Evolutionary conservation across 2,797 vertebrate genomes (phyloP), one percentile per base, ranked within the genome.

Genomic region (Xenentodon cancila): DNA sequence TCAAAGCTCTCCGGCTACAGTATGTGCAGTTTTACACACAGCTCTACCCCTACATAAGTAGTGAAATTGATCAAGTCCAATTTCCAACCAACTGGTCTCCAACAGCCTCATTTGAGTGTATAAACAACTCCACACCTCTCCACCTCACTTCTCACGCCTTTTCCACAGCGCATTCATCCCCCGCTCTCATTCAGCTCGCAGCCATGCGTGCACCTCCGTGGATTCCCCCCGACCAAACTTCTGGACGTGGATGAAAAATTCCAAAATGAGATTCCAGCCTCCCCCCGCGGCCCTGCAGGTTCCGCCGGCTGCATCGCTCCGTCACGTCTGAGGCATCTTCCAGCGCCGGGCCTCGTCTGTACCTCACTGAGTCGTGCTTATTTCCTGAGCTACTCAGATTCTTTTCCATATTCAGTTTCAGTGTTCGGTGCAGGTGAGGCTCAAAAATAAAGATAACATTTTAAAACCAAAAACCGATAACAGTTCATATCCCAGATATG

Each of bases 121-220:
- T 88, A 89, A 86, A 88, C 87, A 90, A 84, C 81, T 85, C 80
- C 78, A 82, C 83, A 81, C 77, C 61, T 79, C 85, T 85, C 77
- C 79, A 85, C 69, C 77, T 83, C 84, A 63, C 43, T 82, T 84
- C 82, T 69, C 80, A 66, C 55, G 71, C 74, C 71, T 85, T 67
- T 71, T 59, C 46, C 79, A 71, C 83, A 84, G 60, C 61, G 64
- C 82, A 79, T 84, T 72, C 77, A 73, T 82, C 84, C 82, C 77
- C 68, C 68, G 48, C 79, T 57, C 77, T 82, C 82, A 76, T 80
- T 85, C 84, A 56, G 79, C 80, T 45, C 11, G 73, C 81, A 83
- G 77, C 77, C 80, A 75, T 79, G 84, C 81, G 50, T 86, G 74
- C 68, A 5, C 64, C 66, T 42, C 79, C 11, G 77, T 59, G 65